Percentiles rank a stretch among this genome's conserved stretches.
Conservation (phyloP, 2,888 invertebrate genomes). For the Thera britannica region DNA sequence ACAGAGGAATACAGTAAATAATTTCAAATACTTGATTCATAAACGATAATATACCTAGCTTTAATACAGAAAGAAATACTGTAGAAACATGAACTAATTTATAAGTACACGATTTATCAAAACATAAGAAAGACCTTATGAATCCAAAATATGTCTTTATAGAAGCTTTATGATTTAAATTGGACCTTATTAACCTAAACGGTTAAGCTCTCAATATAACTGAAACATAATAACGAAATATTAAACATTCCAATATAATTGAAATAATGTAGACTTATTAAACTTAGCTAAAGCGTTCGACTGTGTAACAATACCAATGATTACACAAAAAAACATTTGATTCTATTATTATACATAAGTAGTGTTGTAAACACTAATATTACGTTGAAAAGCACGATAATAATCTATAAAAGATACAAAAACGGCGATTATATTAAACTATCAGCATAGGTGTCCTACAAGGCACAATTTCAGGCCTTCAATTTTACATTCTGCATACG, state of each 20-base stretch:
- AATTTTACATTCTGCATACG: constrained; percentile 18
- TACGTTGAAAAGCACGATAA: constrained; percentile 8
- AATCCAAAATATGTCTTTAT: constrained; percentile 1
- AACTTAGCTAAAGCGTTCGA: constrained; percentile 22
- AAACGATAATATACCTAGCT: constrained; percentile 2
- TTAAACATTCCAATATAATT: constrained; percentile 4
- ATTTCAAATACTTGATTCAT: constrained; percentile 29
- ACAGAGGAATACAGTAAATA: constrained; percentile 22
- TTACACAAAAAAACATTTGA: constrained; percentile 12
- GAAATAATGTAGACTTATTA: constrained; percentile 5
- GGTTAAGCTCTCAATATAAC: constrained; percentile 44
- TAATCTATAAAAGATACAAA: constrained; percentile 23
- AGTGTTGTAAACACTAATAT: constrained; percentile 11
- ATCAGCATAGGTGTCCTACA: constrained; percentile 40
- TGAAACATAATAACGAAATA: constrained; percentile 13
- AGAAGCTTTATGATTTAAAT: constrained; percentile 30
- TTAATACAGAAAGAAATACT: constrained; percentile 19
- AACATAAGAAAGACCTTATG: background rate
- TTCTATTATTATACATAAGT: constrained; percentile 16
- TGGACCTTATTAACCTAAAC: constrained; percentile 45
- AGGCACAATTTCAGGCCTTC: constrained; percentile 61
- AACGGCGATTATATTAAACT: constrained; percentile 27
- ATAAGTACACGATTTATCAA: constrained; percentile 4
- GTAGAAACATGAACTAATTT: background rate
- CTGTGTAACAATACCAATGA: constrained; percentile 11